Conservation (phyloP, 2,797 vertebrate species). For the Apodemus agrarius region DNA sequence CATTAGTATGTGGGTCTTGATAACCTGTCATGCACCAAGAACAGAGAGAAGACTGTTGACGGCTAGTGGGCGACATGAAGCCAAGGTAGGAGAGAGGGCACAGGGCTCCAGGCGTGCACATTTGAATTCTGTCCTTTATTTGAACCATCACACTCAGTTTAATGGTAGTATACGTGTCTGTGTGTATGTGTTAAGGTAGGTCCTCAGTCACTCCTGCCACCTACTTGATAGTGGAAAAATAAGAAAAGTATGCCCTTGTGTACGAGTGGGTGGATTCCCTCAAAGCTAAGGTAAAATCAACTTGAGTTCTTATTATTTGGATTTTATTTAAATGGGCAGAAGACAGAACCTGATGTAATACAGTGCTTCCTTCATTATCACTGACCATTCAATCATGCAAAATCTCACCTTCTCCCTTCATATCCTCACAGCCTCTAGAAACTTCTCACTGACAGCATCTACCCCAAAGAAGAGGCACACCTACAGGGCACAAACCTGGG, state of each 20-base stretch:
- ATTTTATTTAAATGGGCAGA: neutral
- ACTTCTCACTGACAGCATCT: neutral
- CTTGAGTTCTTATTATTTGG: neutral
- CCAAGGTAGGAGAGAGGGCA: accelerated
- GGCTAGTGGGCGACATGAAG: neutral
- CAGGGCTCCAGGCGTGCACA: neutral
- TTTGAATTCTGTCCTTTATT: neutral
- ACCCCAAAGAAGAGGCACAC: neutral
- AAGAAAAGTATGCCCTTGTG: neutral
- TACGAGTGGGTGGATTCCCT: neutral
- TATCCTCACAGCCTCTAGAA: neutral
- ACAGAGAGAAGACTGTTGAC: neutral
- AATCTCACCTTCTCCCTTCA: neutral
- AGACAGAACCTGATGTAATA: neutral
- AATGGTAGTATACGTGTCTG: neutral
- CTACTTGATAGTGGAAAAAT: conserved; percentile 9
- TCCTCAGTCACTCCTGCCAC: neutral
- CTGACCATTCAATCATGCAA: neutral
- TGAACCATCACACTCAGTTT: neutral
- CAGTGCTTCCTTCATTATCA: neutral
- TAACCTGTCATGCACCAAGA: neutral
- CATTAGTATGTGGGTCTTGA: accelerated
- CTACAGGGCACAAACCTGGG: accelerated
- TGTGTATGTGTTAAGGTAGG: neutral
- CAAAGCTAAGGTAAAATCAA: neutral